Evolutionary conservation across 2,797 vertebrate genomes (phyloP).

Genomic region (Thalassophryne amazonica): DNA sequence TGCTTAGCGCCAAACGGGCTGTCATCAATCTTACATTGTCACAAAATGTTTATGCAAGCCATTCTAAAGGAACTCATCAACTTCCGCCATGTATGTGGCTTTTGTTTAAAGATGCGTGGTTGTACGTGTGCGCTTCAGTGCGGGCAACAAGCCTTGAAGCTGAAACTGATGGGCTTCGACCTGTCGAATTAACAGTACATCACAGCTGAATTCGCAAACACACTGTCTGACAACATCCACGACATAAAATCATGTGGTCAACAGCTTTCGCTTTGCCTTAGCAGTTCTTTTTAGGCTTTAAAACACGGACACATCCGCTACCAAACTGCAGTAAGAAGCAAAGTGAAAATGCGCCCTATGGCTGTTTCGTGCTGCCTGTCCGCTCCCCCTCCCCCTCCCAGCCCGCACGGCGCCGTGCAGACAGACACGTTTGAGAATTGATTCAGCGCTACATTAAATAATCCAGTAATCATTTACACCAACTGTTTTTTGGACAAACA

Average conservation of each 20-base stretch:
- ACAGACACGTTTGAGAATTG: slow-evolving; percentile 75
- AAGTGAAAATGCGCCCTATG: slow-evolving; percentile 71
- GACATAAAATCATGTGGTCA: slow-evolving; percentile 39
- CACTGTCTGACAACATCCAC: slow-evolving; percentile 54
- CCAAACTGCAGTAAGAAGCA: slow-evolving; percentile 53
- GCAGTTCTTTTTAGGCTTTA: slow-evolving; percentile 47
- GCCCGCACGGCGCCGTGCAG: slow-evolving; percentile 32
- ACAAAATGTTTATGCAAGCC: slow-evolving; percentile 64
- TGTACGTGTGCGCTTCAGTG: slow-evolving; percentile 21
- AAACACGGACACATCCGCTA: slow-evolving; percentile 34
- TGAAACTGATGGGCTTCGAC: too few species aligned
- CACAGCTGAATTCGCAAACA: slow-evolving; percentile 52
- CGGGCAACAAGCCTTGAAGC: slow-evolving; percentile 44
- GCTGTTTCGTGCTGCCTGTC: slow-evolving; percentile 66
- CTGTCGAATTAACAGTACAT: slow-evolving; percentile 68
- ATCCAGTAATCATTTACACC: slow-evolving; percentile 76
- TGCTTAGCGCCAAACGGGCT: slow-evolving; percentile 54
- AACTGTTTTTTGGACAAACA: slow-evolving; percentile 62
- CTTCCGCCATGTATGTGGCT: slow-evolving; percentile 56
- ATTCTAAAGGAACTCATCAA: slow-evolving; percentile 64
- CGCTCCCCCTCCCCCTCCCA: slow-evolving; percentile 29
- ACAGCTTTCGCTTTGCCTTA: slow-evolving; percentile 51
- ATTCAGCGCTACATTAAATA: slow-evolving; percentile 80
- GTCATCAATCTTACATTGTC: slow-evolving; percentile 76
- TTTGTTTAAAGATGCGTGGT: slow-evolving; percentile 54